Base-by-base conservation (phyloP, 2,113 vertebrate species). In the Gallinago jamesoni region DNA sequence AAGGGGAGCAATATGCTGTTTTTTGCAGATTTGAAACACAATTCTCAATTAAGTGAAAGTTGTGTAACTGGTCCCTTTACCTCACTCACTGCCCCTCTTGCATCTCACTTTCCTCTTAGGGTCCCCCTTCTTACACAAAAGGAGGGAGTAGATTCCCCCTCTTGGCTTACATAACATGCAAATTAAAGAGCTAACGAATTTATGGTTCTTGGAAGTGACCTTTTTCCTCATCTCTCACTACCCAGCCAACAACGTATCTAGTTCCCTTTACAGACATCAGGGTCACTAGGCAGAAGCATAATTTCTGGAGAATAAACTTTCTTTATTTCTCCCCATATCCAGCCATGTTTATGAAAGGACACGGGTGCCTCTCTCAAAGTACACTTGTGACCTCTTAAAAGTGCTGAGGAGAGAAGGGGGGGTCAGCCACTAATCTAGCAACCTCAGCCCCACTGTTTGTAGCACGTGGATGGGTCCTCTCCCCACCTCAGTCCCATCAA, bases 1-100 rank as follows among this genome's bases (percentile, higher is more conserved):
- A 69, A 81, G 83, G 68, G 48, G 89, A 94, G 62, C 66, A 75
- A 62, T 70, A 27, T 45, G 48, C 56, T 95, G 76, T 72, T 93
- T 96, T 84, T 84, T 96, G 80, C 55, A 89, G 89, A 93, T 93
- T 95, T 60, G 76, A 93, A 92, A 89, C 76, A 89, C 84, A 82
- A 39, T 84, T 89, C 89, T 91, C 37, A 68, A 25, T 63, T 31
- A 75, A 90, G 12, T 53, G 35, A 24, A 94, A 68, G 62, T 95
- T 92, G 45, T 31, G 6, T 81, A 96, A 95, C 45, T 63, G 52
- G 23, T 35, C 35, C 52, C 31, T 79, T 85, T 55, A 43, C 15
- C 68, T 60, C 37, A 16, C 27, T 87, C 1, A 1, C 41, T 56
- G 45, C 48, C 56, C 11, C 20, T 70, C 64, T 68, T 59, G 30